Conservation (phyloP, 2,797 vertebrate species). For the Scomberomorus guttatus region DNA sequence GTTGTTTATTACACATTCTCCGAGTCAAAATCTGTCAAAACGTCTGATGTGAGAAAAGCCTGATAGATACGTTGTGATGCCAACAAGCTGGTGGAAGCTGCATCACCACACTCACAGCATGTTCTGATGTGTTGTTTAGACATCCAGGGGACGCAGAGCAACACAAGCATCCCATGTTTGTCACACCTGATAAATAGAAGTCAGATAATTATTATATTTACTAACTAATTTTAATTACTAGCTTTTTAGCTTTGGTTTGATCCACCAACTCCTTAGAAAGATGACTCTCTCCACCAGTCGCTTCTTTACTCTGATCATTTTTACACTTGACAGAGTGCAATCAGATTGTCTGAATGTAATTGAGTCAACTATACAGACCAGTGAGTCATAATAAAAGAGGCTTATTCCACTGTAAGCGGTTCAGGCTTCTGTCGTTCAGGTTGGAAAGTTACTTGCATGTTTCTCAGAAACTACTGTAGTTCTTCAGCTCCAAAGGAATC, state of each 20-base stretch:
- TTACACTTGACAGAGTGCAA: background rate
- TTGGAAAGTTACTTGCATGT: background rate
- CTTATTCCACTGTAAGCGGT: background rate
- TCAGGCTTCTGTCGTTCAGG: background rate
- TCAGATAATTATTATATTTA: too few relatives aligned
- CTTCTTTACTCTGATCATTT: constrained; percentile 5
- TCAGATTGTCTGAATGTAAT: background rate
- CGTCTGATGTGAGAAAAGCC: too few relatives aligned
- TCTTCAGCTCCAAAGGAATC: background rate
- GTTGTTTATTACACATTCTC: background rate
- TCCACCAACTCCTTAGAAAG: background rate
- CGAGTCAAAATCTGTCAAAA: too few relatives aligned
- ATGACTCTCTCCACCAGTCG: background rate
- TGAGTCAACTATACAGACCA: constrained; percentile 5
- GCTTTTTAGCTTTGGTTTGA: background rate
- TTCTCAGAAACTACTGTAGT: background rate
- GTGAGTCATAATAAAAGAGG: constrained; percentile 9
- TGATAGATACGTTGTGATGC: too few relatives aligned
- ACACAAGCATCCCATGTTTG: background rate
- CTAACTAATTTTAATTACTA: background rate
- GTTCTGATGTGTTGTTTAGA: background rate
- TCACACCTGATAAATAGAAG: background rate
- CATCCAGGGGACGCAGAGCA: background rate
- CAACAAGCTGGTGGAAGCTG: too few relatives aligned
- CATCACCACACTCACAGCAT: background rate